A percentile compares a stretch with the other conserved stretches of the same genome.
phyloP scores from a whole-genome alignment of 2,888 invertebrate species.

The Sarcophaga variegata region DNA sequence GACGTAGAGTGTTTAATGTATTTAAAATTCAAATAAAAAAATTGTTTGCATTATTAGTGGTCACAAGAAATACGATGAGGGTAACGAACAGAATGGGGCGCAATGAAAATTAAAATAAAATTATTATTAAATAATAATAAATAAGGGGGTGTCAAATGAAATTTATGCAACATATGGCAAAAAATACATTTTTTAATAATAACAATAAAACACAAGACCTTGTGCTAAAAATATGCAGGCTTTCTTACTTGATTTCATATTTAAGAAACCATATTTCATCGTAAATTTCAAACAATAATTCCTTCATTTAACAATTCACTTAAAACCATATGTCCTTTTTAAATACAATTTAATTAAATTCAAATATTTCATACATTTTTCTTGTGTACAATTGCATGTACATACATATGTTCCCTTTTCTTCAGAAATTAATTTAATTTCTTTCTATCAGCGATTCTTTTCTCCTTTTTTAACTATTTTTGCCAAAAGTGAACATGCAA shows the following conservation, averaged over 20 bases:
- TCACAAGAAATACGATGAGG: neutral
- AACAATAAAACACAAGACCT: too few relatives aligned
- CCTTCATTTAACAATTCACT: too few relatives aligned
- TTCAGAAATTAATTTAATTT: slow-evolving; percentile 43
- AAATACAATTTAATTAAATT: slow-evolving; percentile 23
- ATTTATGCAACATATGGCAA: slow-evolving; percentile 11
- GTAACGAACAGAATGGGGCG: neutral
- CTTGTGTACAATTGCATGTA: neutral
- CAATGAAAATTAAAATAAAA: neutral
- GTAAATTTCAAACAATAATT: too few relatives aligned
- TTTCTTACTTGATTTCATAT: too few relatives aligned
- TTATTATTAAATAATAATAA: slow-evolving; percentile 11
- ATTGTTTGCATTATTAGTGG: too few relatives aligned
- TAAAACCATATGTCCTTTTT: too few relatives aligned
- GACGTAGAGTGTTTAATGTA: too few relatives aligned
- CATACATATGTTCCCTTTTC: neutral
- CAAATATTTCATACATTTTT: neutral
- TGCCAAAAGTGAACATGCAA: slow-evolving; percentile 46
- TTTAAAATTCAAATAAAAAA: too few relatives aligned
- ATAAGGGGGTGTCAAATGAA: slow-evolving; percentile 2
- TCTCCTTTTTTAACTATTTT: neutral
- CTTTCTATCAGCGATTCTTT: slow-evolving; percentile 36
- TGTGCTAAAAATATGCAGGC: too few relatives aligned
- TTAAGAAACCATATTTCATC: too few relatives aligned
- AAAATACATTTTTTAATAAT: neutral